Evolutionary conservation across 2,888 invertebrate species (phyloP).

Genomic region (Esperia sulphurella): DNA sequence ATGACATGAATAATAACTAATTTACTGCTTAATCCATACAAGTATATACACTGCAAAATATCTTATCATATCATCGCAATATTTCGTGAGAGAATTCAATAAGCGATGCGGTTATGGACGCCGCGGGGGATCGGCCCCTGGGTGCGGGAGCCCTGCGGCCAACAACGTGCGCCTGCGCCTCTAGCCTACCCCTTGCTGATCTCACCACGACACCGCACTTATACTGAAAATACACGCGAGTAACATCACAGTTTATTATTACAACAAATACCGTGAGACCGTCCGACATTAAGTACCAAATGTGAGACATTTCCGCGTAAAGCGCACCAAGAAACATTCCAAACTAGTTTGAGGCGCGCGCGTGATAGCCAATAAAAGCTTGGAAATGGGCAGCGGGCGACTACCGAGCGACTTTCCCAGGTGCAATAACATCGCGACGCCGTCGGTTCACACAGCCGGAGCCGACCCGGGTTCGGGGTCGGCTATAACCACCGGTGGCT

Average conservation of each 20-base stretch:
- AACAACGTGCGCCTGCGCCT: not conserved
- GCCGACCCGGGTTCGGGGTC: not conserved
- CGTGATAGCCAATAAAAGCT: constrained; percentile 71
- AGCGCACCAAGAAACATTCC: constrained; percentile 58
- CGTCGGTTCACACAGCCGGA: constrained; percentile 41
- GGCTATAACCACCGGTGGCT: not conserved
- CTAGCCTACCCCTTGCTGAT: constrained; percentile 30
- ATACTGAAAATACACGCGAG: constrained; percentile 64
- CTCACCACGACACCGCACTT: constrained; percentile 42
- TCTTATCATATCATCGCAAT: constrained; percentile 38
- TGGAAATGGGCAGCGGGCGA: constrained; percentile 58
- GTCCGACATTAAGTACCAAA: constrained; percentile 43
- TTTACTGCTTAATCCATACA: not conserved
- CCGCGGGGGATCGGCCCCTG: constrained; percentile 57
- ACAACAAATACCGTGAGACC: constrained; percentile 63
- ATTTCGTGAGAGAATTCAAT: constrained; percentile 68
- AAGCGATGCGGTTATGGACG: constrained; percentile 35
- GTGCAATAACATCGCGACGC: constrained; percentile 46
- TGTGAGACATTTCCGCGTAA: constrained; percentile 56
- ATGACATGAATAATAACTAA: too few species aligned
- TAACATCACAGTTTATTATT: constrained; percentile 38
- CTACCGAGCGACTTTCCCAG: constrained; percentile 67
- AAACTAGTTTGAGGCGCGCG: constrained; percentile 66
- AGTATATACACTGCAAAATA: constrained; percentile 31
- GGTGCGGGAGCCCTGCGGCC: constrained; percentile 46